Base-by-base conservation (phyloP, 1,140 invertebrate genomes). In the Panagrolaimus sp. region DNA sequence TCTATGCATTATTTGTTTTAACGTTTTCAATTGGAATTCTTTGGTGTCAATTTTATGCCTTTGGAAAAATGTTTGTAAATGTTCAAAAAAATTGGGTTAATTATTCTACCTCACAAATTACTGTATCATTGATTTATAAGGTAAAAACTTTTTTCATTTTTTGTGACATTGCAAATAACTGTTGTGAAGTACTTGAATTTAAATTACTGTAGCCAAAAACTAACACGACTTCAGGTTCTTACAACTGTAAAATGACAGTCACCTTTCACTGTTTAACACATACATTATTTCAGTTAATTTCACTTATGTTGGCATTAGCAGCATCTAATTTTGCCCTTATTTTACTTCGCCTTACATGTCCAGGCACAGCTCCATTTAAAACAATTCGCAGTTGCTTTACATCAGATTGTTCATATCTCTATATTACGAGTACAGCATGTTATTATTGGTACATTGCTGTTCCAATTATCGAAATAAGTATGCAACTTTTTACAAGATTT, bases 401-500 rank as follows among this genome's bases (percentile, higher is more conserved):
- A 8, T 13, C 27, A 20, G 51, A 57, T 25, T 57, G 51, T 57
- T 20, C 51, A 20, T 25, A 20, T 9, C 16, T 57, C 1, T 57
- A 57, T 27, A 20, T 57, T 11, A 57, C 51, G 2, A 57, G 51
- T 57, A 57, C 51, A 13, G 51, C 51, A 57, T 57, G 20, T 27
- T 57, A 57, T 13, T 57, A 57, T 27, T 57, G 51, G 51, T n/a
- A 20, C 9, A 27, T 27, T 11, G 51, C 51, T 8, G 8, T 57
- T 20, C 51, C 51, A 4, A 20, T 57, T 11, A 57, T 57, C n/a
- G 20, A 57, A 57, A 57, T 57, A 11, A 57, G 51, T 57, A 20
- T 25, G 51, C 27, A 25, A 25, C 11, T 57, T 20, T 57, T 57
- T 27, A 25, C 27, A 20, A 57, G 20, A 57, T 20, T 57, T 14